Percentiles rank a stretch among this genome's conserved stretches.
phyloP scores from a whole-genome alignment of 2,888 invertebrate species.

The Galerucella calmariensis region DNA sequence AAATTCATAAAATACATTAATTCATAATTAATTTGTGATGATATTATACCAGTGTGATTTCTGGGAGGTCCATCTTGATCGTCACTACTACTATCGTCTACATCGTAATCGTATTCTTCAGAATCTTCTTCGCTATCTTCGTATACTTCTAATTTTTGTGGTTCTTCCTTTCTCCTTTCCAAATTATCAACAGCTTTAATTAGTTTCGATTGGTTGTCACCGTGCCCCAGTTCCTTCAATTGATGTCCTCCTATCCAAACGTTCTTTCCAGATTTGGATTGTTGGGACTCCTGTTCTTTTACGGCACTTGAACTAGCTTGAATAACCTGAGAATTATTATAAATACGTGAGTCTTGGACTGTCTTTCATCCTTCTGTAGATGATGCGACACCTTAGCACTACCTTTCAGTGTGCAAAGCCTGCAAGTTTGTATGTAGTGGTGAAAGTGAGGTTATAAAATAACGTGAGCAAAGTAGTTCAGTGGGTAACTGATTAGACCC shows the following conservation, averaged over 20 bases:
- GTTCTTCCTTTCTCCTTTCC: conserved; percentile 69
- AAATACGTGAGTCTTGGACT: too few species aligned
- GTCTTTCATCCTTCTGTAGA: too few species aligned
- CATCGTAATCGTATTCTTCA: conserved; percentile 53
- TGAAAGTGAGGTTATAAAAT: too few species aligned
- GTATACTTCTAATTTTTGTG: conserved; percentile 64
- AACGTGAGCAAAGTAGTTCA: too few species aligned
- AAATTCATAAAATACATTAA: background rate
- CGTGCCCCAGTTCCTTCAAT: conserved; percentile 68
- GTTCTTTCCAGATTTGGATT: conserved; percentile 66
- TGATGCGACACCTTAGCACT: too few species aligned
- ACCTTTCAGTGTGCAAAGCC: too few species aligned
- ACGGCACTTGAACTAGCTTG: conserved; percentile 44
- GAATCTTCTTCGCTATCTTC: conserved; percentile 55
- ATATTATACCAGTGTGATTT: conserved; percentile 66
- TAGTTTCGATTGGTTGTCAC: conserved; percentile 71
- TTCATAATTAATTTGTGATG: background rate
- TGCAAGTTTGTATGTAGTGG: too few species aligned
- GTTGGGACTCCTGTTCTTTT: conserved; percentile 53
- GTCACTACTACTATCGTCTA: conserved; percentile 61
- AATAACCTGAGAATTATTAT: conserved; percentile 9
- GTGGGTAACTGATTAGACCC: too few species aligned
- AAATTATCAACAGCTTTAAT: conserved; percentile 76
- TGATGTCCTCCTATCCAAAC: conserved; percentile 74
- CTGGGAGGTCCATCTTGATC: conserved; percentile 67